Evolutionary conservation across 2,888 invertebrate species (phyloP).

Genomic region (Protula sp.): DNA sequence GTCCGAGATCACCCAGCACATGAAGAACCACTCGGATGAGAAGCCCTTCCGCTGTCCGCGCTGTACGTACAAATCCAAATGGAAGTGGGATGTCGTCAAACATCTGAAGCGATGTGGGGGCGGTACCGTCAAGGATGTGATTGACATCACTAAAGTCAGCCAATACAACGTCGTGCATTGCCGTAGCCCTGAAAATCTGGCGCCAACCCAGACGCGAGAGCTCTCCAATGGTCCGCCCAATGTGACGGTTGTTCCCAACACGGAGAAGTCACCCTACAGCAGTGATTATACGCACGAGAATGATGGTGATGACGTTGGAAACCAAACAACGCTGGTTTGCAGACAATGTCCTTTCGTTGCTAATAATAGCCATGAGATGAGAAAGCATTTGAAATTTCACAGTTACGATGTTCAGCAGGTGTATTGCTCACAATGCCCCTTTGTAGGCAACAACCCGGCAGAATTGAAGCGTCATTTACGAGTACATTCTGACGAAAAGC

Average conservation of each 20-base stretch:
- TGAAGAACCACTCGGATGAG: slow-evolving; percentile 53
- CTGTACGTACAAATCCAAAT: slow-evolving; percentile 52
- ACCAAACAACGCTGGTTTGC: too few relatives aligned
- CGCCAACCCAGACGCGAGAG: background rate
- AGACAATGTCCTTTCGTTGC: too few relatives aligned
- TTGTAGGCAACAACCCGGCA: slow-evolving; percentile 43
- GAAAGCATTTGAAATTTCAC: too few relatives aligned
- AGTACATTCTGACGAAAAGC: slow-evolving; percentile 49
- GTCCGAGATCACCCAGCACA: slow-evolving; percentile 53
- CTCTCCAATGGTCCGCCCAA: slow-evolving; percentile 39
- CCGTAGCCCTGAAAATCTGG: background rate
- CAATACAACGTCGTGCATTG: background rate
- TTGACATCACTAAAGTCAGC: slow-evolving; percentile 38
- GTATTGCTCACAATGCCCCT: slow-evolving; percentile 13
- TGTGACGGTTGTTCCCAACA: slow-evolving; percentile 39
- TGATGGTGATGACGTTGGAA: slow-evolving; percentile 1
- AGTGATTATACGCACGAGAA: slow-evolving; percentile 8
- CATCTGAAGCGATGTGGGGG: slow-evolving; percentile 50
- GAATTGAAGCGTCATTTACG: slow-evolving; percentile 46
- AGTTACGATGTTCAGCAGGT: too few relatives aligned
- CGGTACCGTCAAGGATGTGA: slow-evolving; percentile 49
- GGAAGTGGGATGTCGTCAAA: slow-evolving; percentile 55
- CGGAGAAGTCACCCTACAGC: slow-evolving; percentile 9
- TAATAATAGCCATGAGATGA: too few relatives aligned
- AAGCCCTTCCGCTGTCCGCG: slow-evolving; percentile 52